Evolutionary conservation across 92 coral and sea anemone genomes (phyloP).

Genomic region (Umimayanthus chanpuru): DNA sequence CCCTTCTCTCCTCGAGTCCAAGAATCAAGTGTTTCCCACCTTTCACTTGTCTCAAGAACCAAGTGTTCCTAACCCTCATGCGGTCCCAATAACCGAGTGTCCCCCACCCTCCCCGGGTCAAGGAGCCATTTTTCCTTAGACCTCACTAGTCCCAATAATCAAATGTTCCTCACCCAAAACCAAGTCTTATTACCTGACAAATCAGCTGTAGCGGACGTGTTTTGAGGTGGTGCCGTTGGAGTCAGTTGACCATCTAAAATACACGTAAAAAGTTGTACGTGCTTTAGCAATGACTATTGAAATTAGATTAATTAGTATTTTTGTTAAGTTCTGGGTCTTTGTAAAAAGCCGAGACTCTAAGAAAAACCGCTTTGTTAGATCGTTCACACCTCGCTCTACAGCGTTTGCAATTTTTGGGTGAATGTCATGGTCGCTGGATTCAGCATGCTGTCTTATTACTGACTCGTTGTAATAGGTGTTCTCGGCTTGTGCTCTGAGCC

Average conservation of each 20-base stretch:
- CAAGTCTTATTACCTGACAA: background rate
- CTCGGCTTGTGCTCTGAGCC: too few relatives aligned
- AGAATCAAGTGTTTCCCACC: too few relatives aligned
- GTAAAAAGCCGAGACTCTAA: background rate
- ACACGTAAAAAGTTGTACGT: background rate
- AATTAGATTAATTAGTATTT: too few relatives aligned
- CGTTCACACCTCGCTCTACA: too few relatives aligned
- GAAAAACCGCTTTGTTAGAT: too few relatives aligned
- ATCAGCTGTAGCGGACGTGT: background rate
- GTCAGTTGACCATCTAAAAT: slow-evolving; percentile 12
- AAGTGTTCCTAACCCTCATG: background rate
- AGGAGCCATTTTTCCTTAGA: background rate
- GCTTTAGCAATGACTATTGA: too few relatives aligned
- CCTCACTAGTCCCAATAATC: background rate
- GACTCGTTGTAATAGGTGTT: too few relatives aligned
- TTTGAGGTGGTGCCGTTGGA: background rate
- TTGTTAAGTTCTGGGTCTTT: background rate
- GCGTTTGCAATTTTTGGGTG: too few relatives aligned
- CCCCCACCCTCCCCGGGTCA: background rate
- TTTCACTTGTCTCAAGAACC: too few relatives aligned
- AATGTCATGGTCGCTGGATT: too few relatives aligned
- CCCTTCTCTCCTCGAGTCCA: too few relatives aligned
- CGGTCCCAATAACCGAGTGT: background rate
- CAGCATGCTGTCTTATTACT: too few relatives aligned
- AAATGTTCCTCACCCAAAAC: background rate